Conservation (phyloP, 1,140 invertebrate genomes). For the Delia radicum region DNA sequence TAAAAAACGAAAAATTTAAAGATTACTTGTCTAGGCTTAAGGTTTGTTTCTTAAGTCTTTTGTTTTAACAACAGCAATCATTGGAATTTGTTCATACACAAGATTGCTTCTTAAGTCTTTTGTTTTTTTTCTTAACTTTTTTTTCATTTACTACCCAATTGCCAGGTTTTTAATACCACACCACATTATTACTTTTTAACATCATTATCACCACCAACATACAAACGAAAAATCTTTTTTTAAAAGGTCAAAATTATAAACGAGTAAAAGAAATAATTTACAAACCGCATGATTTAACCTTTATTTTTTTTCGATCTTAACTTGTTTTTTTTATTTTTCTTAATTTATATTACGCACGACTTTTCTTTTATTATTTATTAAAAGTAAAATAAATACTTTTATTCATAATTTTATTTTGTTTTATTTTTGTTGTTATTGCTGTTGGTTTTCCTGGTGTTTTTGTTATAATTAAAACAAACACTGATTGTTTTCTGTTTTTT, state of each 20-base stretch:
- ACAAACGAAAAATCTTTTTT: neutral
- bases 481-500: neutral
- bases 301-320: neutral
- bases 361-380: neutral
- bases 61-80: slow-evolving; percentile 2
- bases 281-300: neutral
- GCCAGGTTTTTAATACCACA: neutral
- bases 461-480: slow-evolving; percentile 19
- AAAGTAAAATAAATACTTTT: neutral
- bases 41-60: slow-evolving; percentile 32
- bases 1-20: neutral
- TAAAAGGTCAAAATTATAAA: neutral
- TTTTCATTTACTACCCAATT: neutral
- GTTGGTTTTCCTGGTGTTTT: neutral
- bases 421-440: neutral
- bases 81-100: slow-evolving; percentile 15
- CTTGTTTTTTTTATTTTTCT: neutral
- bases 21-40: slow-evolving; percentile 19
- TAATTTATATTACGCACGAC: neutral
- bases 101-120: slow-evolving; percentile 1
- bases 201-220: neutral
- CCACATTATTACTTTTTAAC: neutral
- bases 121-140: neutral
- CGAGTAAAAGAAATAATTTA: neutral
- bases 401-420: slow-evolving; percentile 1